Percentiles rank a stretch among this genome's conserved stretches.
Conservation (phyloP, 2,113 vertebrate species). For the Periophthalmodon schlosseri region DNA sequence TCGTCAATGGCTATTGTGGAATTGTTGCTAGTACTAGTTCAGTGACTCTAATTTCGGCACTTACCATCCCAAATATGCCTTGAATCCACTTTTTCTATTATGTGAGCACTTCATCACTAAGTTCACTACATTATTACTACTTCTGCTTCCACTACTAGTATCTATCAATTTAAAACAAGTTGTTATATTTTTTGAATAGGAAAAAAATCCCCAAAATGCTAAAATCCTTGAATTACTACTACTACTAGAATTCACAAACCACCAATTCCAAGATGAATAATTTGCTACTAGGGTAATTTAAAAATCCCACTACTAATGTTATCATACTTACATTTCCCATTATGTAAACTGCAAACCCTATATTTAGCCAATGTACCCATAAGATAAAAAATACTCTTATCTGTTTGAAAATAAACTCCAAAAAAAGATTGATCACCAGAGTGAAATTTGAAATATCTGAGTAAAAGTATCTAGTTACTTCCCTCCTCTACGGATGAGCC, state of each 20-base stretch:
- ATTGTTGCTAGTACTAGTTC: background rate
- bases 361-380: background rate
- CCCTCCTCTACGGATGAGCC: background rate
- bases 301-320: background rate
- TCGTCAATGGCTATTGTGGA: no score
- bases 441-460: background rate
- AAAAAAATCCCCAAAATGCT: no score
- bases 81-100: background rate
- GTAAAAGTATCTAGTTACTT: conserved; percentile 2
- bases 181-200: no score
- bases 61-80: background rate
- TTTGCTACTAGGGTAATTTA: no score
- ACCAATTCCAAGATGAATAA: no score
- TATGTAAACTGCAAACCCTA: background rate
- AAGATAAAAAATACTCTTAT: background rate
- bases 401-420: background rate
- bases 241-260: no score
- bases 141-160: background rate
- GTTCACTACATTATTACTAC: background rate
- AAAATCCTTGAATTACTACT: no score
- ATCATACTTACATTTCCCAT: background rate
- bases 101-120: background rate
- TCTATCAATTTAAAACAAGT: background rate
- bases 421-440: background rate
- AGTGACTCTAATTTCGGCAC: background rate